Evolutionary conservation across 2,113 vertebrate species (phyloP), one percentile per base, ranked within the genome.

Genomic region (Cynopterus brachyotis): DNA sequence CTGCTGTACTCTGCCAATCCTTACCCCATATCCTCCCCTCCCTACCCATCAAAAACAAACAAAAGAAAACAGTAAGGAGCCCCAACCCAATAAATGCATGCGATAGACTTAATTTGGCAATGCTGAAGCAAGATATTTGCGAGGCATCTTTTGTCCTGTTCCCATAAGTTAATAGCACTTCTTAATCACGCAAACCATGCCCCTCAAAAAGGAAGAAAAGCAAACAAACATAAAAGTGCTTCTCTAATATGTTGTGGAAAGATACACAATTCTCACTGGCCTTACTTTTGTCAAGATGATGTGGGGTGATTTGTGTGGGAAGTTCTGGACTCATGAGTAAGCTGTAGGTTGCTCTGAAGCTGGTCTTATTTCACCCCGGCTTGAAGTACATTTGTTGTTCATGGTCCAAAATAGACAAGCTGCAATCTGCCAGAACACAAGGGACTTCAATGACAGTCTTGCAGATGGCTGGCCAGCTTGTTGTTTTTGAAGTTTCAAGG

Each of bases 401-500:
- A 59, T 86, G 66, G 93, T 95, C 87, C 37, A 94, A 47, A 95
- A 70, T 0, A 55, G 59, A 94, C 37, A 66, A 55, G 8, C 67
- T 72, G 67, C 84, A 73, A 69, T 91, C 64, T 82, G 75, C 92
- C 67, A 78, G 64, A 88, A 89, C 37, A 67, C 59, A 32, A 22
- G 32, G 22, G 32, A 73, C 50, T 62, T 82, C 15, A 24, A 9
- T 42, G n/a, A 55, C 30, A 64, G 24, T 47, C 35, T 75, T 37
- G 35, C 92, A 81, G 59, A 82, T 57, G 82, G 45, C 19, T 55
- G 22, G 60, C 55, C 55, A 91, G 53, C 9, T 91, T 80, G 69
- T 32, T 84, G 85, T 89, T 89, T 69, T 84, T 91, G 81, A 90
- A 47, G 30, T 64, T 81, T 82, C 45, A 69, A 95, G 82, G 37